Evolutionary conservation across 2,797 vertebrate genomes (phyloP).

Genomic region (Anabas testudineus): DNA sequence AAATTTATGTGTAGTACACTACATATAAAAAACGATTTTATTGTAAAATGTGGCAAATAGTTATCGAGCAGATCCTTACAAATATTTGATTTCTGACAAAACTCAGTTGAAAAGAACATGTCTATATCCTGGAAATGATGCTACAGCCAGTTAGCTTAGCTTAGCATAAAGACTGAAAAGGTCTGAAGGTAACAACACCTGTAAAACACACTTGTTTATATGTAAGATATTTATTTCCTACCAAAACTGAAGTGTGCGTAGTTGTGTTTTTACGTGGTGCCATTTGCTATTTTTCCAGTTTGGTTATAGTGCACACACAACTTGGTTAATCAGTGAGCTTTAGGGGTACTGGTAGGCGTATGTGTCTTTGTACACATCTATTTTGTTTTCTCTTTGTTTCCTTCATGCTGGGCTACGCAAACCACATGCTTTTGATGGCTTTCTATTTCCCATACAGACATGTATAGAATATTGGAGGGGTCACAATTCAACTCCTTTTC

Average conservation of each 20-base stretch:
- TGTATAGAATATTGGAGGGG: no score
- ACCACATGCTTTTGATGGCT: accelerated
- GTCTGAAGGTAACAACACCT: background rate
- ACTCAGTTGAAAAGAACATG: background rate
- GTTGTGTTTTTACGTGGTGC: background rate
- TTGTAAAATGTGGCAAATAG: no score
- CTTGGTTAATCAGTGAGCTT: no score
- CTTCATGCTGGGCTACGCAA: constrained; percentile 14
- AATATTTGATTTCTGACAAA: no score
- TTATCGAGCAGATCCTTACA: no score
- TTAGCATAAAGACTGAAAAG: background rate
- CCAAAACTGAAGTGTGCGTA: no score
- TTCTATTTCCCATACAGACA: background rate
- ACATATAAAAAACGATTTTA: no score
- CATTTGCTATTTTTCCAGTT: background rate
- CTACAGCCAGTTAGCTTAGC: background rate
- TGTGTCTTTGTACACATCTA: no score
- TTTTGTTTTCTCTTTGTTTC: background rate
- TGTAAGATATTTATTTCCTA: background rate
- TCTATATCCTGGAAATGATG: background rate
- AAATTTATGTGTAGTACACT: no score
- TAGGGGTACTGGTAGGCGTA: no score
- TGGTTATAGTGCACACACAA: no score
- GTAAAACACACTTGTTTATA: background rate
- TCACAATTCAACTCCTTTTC: no score